Evolutionary conservation across 2,888 invertebrate genomes (phyloP), one percentile per base, ranked within the genome.

Genomic region (Iphiclides podalirius): DNA sequence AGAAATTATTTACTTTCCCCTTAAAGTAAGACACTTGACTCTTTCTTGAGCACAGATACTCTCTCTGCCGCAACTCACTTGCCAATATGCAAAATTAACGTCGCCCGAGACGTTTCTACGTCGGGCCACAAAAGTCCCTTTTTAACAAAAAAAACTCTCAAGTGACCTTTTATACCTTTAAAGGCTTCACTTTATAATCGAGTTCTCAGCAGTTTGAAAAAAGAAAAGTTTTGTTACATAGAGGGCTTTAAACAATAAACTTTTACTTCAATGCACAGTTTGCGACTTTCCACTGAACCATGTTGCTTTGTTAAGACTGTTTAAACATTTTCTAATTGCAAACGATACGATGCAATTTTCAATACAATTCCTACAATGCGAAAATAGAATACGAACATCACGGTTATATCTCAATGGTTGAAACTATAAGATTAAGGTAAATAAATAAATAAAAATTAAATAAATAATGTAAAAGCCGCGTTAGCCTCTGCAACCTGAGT

Each of bases 91-190:
- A 43, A 38, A 48, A 48, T 15, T 38, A 12, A 11, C 26, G 14
- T 9, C 15, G 7, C 17, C 42, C 16, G 20, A 23, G n/a, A 7
- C 31, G 12, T 36, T 45, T n/a, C n/a, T n/a, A n/a, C n/a, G n/a
- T n/a, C 49, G 50, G 46, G 48, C 37, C 28, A 39, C 40, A 46
- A 52, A 53, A 55, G 46, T 53, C 23, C 37, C 31, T 34, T 35
- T 38, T 38, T 37, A 38, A 48, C 36, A 31, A 12, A 42, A 42
- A 49, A 43, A 42, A 44, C 20, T 31, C 20, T 53, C 51, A 49
- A 53, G 53, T 55, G 43, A 55, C 51, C 53, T 53, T 55, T 49
- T 47, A 55, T 51, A 53, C 51, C 46, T 53, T 55, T n/a, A 33
- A 40, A 23, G 43, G 34, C 43, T 44, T 43, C 43, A 39, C 43